Conservation (phyloP, 2,113 vertebrate species). For the Arvicanthis niloticus region DNA sequence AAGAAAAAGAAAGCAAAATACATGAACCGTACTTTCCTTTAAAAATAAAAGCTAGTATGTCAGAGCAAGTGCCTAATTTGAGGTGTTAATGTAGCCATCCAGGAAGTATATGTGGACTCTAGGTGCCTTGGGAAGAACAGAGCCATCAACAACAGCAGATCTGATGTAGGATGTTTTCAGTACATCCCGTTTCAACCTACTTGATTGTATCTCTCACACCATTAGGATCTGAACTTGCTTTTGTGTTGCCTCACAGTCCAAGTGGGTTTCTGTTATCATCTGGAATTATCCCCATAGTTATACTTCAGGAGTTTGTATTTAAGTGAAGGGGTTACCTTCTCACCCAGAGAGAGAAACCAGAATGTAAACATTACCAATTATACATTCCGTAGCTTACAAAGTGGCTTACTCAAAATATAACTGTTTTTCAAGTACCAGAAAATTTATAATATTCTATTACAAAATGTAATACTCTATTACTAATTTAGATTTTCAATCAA, state of each 20-base stretch:
- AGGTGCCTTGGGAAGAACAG: too few relatives aligned
- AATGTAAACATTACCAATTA: background rate
- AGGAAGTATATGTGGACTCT: background rate
- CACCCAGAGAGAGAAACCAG: background rate
- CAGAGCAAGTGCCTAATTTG: background rate
- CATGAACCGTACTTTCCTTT: background rate
- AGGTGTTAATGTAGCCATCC: background rate
- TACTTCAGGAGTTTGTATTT: background rate
- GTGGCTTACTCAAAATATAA: background rate
- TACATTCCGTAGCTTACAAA: background rate
- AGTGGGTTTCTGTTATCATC: background rate
- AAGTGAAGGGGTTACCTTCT: background rate
- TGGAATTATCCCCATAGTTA: background rate
- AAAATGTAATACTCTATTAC: background rate
- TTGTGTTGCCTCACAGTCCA: background rate
- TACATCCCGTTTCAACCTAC: background rate
- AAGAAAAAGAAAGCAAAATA: background rate
- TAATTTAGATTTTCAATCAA: background rate
- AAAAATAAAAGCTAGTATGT: background rate
- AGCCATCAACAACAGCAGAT: background rate
- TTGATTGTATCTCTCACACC: background rate
- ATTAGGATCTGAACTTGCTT: background rate
- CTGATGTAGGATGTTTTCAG: background rate
- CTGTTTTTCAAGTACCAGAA: constrained; percentile 35
- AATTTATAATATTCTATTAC: too few relatives aligned